These are phyloP conservation scores for Rhinatrema bivittatum DNA, from an alignment of 2,797 vertebrate genomes.

Conservation along the genomic window DNA sequence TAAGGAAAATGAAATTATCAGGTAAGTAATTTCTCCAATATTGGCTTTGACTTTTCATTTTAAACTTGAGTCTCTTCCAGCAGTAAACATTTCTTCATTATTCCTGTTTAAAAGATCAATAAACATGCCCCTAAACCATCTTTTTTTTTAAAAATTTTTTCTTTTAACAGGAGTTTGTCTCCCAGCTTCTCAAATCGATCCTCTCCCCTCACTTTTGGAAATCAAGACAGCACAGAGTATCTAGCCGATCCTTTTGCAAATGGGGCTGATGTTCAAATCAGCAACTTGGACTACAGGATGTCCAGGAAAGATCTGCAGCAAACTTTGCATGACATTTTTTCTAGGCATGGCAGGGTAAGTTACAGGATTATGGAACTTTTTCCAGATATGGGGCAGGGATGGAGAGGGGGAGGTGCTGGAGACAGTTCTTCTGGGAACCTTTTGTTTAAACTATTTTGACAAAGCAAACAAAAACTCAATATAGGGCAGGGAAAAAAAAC, in stretches of 20 bases:
- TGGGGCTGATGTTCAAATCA: constrained; percentile 81
- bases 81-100: background rate
- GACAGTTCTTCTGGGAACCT: too few relatives aligned
- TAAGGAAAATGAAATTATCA: too few relatives aligned
- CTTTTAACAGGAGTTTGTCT: constrained; percentile 68
- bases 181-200: constrained; percentile 80
- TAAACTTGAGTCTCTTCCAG: background rate
- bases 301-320: constrained; percentile 91
- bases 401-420: too few relatives aligned
- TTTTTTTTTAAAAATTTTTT: background rate
- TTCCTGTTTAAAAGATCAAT: background rate
- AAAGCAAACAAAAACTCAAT: too few relatives aligned
- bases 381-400: too few relatives aligned
- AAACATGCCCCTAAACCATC: background rate
- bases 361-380: too few relatives aligned
- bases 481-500: too few relatives aligned
- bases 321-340: constrained; percentile 75
- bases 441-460: too few relatives aligned
- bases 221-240: constrained; percentile 49
- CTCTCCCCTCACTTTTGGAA: constrained; percentile 66
- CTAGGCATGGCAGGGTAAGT: constrained; percentile 79
- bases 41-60: background rate
- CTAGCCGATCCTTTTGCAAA: constrained; percentile 76
- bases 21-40: too few relatives aligned
- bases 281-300: constrained; percentile 90